Base-by-base conservation (phyloP, 1,140 invertebrate genomes). In the Leptoteleia sp. region DNA sequence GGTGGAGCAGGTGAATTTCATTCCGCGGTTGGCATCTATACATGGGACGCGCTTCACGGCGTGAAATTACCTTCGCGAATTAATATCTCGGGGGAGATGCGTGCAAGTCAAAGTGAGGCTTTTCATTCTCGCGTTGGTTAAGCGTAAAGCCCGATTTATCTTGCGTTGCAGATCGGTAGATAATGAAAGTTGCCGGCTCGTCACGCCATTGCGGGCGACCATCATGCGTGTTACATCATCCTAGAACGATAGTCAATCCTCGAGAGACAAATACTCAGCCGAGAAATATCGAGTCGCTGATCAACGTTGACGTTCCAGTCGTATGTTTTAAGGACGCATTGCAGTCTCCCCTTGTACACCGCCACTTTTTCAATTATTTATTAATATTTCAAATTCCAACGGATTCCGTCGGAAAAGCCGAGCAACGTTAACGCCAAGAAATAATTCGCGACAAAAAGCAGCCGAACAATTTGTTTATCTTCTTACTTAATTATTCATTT, bases 91-190 rank as follows among this genome's bases (percentile, higher is more conserved):
- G 1, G 71, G 71, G 78, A 76, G 35, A 68, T 35, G 72, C 65
- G 67, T 72, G 61, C 57, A 72, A 80, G 72, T 72, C 72, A 70
- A 75, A 75, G 77, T 64, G 50, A 12, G 29, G 67, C 65, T 80
- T 76, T 79, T 76, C 78, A 76, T 76, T 72, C 67, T 61, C 54
- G 67, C 71, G 59, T 17, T 68, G 68, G 76, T 78, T 78, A 65
- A 75, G 76, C 68, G 76, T 75, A 68, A 79, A 79, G 64, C 70
- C 50, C 13, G 67, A 67, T 80, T 76, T 76, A 80, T 76, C 77
- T 75, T 76, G 48, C 40, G 71, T 64, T 48, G 50, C 62, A 71
- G 71, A 76, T 80, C 71, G 78, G 27, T 40, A 54, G 67, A 80
- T 80, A 80, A 80, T 80, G 78, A 76, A 80, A 76, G 71, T 80